Evolutionary conservation across 2,113 vertebrate species (phyloP), one percentile per base, ranked within the genome.

Genomic region (Sphyrna mokarran): DNA sequence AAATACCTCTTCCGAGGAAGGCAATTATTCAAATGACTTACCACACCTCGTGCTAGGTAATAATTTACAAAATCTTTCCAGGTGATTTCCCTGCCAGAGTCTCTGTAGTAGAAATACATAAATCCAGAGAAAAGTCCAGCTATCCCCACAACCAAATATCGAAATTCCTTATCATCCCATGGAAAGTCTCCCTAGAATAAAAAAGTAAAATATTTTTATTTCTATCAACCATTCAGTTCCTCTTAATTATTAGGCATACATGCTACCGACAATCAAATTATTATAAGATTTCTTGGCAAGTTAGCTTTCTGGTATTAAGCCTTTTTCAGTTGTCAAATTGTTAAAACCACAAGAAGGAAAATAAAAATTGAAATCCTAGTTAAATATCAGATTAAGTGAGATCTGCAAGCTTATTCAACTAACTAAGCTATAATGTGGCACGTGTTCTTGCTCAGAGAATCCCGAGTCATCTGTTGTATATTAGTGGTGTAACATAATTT

Each of bases 41-140:
- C 98, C 97, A 98, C 95, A 96, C 98, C 98, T 95, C 97, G 97
- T 76, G 95, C 97, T 96, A 98, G 95, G 96, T 97, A 98, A 95
- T 96, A 96, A 61, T 97, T 96, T 0, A 98, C 97, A 96, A 98
- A 98, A 80, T 98, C 98, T 96, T 97, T 98, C 98, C 98, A 98
- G 90, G 96, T 97, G 96, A 98, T 97, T 96, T 98, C 98, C 95
- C 96, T 97, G 58, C 98, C 97, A 0, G 96, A 96, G 85, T 98
- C 97, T 96, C 96, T 96, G 87, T 97, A 97, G 96, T 97, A 97
- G 69, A 98, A 97, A 96, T 97, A 97, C 23, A 97, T 94, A 96
- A 98, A 97, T 26, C 97, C 97, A 0, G 96, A 72, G 16, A 96
- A 86, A 90, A 98, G 96, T 29, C 97, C 97, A 0, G 97, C 97